These are phyloP conservation scores for Ichneumoninae sp. DNA, from an alignment of 2,888 invertebrate species.

Conservation along the genomic window DNA sequence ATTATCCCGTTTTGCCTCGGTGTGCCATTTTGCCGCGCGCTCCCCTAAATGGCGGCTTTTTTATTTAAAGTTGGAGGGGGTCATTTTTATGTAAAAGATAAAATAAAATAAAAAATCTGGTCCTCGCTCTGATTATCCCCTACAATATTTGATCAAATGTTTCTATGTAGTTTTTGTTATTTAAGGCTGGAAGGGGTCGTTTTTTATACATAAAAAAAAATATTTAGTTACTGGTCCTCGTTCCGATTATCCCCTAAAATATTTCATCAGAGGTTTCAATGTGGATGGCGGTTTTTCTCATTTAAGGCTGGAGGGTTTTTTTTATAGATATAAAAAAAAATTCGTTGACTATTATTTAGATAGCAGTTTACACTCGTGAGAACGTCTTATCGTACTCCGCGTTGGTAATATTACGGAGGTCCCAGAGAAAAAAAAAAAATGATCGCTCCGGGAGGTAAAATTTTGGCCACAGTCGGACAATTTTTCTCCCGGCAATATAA, in stretches of 20 bases:
- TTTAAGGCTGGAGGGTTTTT: neutral
- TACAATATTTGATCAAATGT: no score
- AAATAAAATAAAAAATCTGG: no score
- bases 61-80: neutral
- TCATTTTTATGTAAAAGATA: no score
- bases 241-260: conserved; percentile 48
- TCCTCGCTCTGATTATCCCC: no score
- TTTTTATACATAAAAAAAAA: no score
- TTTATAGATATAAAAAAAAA: neutral
- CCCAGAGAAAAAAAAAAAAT: conserved; percentile 3
- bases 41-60: neutral
- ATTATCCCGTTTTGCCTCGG: no score
- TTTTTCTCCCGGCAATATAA: neutral
- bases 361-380: neutral
- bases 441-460: conserved; percentile 19
- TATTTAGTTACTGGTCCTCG: conserved; percentile 17
- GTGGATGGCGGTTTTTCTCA: neutral
- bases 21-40: no score
- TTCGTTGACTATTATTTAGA: neutral
- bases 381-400: neutral
- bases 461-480: neutral
- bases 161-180: conserved; percentile 3
- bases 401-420: neutral
- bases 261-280: conserved; percentile 5
- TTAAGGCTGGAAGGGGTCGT: neutral